phyloP scores from a whole-genome alignment of 2,888 invertebrate genomes.

The Polydrusus tereticollis region DNA sequence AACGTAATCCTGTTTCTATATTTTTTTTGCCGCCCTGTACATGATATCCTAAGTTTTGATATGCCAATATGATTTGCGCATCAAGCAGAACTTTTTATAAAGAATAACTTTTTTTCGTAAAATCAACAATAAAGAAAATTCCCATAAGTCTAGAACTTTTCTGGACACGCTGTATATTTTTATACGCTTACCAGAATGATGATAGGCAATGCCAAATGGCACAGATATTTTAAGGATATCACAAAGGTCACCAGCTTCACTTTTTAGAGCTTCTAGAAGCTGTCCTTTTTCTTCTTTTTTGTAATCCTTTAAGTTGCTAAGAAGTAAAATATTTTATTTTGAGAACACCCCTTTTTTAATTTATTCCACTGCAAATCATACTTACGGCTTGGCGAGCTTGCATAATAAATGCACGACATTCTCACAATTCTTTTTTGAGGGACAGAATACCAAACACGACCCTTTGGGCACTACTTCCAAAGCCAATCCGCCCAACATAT shows the following conservation, averaged over 20 bases:
- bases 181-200: conserved; percentile 78
- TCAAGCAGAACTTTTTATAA: no score
- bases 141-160: no score
- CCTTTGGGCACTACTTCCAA: conserved; percentile 83
- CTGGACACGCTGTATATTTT: no score
- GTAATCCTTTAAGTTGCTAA: conserved; percentile 70
- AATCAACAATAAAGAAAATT: no score
- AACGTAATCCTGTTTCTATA: no score
- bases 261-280: conserved; percentile 74
- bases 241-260: conserved; percentile 76
- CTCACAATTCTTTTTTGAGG: conserved; percentile 93
- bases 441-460: conserved; percentile 92
- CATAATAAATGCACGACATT: conserved; percentile 86
- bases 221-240: conserved; percentile 77
- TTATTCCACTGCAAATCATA: conserved; percentile 15
- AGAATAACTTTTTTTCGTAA: background rate
- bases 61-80: no score
- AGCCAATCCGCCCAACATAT: conserved; percentile 83
- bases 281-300: conserved; percentile 72
- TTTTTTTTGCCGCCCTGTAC: no score
- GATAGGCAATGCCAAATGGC: conserved; percentile 90
- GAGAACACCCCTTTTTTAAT: no score
- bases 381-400: conserved; percentile 69
- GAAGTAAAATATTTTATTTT: conserved; percentile 27
- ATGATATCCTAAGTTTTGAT: no score